Conservation (phyloP, 2,113 vertebrate genomes). For the Strigops habroptila region DNA sequence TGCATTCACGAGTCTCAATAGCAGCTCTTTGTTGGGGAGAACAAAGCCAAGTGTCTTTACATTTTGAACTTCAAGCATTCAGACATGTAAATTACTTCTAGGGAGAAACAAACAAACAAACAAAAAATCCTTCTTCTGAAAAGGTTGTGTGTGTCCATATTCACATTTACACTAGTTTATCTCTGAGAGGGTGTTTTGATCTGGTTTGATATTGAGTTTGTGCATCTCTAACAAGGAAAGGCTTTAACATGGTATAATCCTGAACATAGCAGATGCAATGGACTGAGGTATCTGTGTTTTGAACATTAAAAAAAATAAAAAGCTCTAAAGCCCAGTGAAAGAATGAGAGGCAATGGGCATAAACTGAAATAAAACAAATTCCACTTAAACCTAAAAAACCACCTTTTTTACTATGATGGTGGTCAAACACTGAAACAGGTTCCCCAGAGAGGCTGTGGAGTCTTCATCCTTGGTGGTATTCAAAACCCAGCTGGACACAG, state of each 20-base stretch:
- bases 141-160: background rate
- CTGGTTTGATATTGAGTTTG: background rate
- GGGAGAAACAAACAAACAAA: background rate
- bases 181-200: background rate
- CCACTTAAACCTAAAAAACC: rapidly evolving
- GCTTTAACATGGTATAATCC: background rate
- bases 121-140: background rate
- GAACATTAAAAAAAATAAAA: background rate
- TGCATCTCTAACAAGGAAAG: background rate
- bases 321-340: background rate
- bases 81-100: background rate
- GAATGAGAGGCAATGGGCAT: background rate
- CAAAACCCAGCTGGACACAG: too few species aligned
- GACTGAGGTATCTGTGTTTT: background rate
- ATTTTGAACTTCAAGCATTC: background rate
- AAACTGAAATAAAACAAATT: background rate
- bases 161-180: background rate
- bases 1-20: background rate
- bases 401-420: background rate
- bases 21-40: background rate
- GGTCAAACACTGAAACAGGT: background rate
- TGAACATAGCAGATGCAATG: background rate
- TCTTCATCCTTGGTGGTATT: background rate
- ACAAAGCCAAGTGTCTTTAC: background rate
- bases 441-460: background rate